A percentile compares a stretch with the other conserved stretches of the same genome.
phyloP scores from a whole-genome alignment of 2,113 vertebrate species.

The Aramus guarauna region DNA sequence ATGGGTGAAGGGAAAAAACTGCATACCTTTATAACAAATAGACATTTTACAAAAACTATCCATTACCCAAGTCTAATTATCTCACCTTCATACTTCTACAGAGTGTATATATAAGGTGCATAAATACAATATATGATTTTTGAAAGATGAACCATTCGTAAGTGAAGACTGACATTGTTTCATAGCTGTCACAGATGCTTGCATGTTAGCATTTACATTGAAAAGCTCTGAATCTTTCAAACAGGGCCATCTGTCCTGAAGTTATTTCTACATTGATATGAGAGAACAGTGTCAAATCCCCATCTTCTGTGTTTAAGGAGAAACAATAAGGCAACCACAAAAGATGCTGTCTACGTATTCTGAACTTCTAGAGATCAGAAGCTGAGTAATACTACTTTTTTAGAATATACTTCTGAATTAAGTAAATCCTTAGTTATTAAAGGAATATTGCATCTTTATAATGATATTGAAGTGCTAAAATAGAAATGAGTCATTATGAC shows the following conservation, averaged over 20 bases:
- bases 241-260: background rate
- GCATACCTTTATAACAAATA: background rate
- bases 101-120: background rate
- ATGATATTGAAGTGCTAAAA: background rate
- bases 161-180: background rate
- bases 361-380: background rate
- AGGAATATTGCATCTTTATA: background rate
- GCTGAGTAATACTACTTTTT: background rate
- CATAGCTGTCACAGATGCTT: background rate
- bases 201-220: background rate
- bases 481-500: background rate
- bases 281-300: background rate
- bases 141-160: background rate
- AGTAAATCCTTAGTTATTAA: background rate
- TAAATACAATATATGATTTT: background rate
- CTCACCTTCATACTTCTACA: background rate
- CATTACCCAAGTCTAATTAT: background rate
- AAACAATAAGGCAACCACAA: background rate
- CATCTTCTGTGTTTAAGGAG: background rate
- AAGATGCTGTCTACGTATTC: background rate
- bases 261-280: background rate
- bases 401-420: background rate
- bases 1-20: background rate
- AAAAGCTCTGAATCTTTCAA: background rate
- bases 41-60: background rate